Conservation (phyloP, 1,140 invertebrate species). For the Cotesia typhae region DNA sequence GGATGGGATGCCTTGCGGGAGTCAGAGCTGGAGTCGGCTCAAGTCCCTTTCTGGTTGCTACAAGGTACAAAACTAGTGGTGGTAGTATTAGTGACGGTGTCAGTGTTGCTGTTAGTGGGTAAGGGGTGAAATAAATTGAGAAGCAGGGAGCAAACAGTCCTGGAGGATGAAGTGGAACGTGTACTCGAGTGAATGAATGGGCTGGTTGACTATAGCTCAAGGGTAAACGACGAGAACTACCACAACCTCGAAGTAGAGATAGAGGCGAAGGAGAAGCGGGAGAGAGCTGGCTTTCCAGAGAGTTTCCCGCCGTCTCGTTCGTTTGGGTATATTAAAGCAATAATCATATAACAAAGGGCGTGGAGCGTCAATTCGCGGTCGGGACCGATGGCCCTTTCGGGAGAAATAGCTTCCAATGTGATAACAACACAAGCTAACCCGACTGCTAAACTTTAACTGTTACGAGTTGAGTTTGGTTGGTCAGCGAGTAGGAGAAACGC, state of each 20-base stretch:
- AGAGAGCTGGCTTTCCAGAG: conserved; percentile 31
- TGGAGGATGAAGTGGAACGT: conserved; percentile 38
- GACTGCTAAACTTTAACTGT: conserved; percentile 2
- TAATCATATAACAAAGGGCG: conserved; percentile 63
- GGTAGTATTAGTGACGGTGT: no score
- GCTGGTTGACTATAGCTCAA: conserved; percentile 38
- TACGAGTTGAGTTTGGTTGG: conserved; percentile 10
- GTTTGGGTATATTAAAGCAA: conserved; percentile 52
- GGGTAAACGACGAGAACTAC: conserved; percentile 33
- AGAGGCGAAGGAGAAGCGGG: conserved; percentile 5
- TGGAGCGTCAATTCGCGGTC: conserved; percentile 45
- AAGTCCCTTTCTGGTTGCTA: conserved; percentile 2
- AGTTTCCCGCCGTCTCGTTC: conserved; percentile 32
- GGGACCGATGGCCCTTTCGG: conserved; percentile 58
- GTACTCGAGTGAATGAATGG: conserved; percentile 42
- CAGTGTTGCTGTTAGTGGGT: neutral
- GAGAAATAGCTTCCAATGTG: conserved; percentile 45
- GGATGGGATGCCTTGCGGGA: conserved; percentile 13
- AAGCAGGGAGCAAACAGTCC: conserved; percentile 37
- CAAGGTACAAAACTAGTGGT: no score
- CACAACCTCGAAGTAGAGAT: no score
- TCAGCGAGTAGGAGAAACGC: neutral
- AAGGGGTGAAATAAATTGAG: conserved; percentile 35
- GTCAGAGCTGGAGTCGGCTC: conserved; percentile 10
- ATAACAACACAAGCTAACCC: conserved; percentile 1